Percentiles rank a stretch among this genome's conserved stretches.
Evolutionary conservation across 2,888 invertebrate species (phyloP).

Genomic region (Choristoneura rosaceana): DNA sequence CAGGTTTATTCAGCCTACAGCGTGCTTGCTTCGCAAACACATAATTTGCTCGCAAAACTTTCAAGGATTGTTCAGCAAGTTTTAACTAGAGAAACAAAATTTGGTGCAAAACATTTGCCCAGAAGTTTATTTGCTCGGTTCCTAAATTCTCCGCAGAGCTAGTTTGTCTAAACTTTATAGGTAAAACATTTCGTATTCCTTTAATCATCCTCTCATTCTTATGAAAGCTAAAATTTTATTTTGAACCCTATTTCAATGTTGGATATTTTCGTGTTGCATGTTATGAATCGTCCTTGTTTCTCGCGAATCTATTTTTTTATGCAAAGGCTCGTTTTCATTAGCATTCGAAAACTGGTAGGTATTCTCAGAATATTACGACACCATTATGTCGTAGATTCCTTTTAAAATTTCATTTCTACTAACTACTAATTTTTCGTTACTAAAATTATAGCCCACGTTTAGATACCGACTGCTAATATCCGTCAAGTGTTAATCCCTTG

Average conservation of each 20-base stretch:
- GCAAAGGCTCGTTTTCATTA: too few relatives aligned
- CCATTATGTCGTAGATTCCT: too few relatives aligned
- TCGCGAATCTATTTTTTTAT: too few relatives aligned
- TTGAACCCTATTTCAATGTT: neutral
- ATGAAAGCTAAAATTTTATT: neutral
- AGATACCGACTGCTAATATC: neutral
- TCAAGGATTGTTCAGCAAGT: constrained; percentile 21
- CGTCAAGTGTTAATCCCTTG: constrained; percentile 4
- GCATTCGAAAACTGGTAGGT: too few relatives aligned
- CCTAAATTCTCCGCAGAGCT: constrained; percentile 15
- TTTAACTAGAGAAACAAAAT: constrained; percentile 18
- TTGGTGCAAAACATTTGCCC: constrained; percentile 19
- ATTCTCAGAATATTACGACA: too few relatives aligned
- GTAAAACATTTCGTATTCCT: neutral
- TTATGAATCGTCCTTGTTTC: too few relatives aligned
- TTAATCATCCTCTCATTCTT: neutral
- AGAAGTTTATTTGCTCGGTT: neutral
- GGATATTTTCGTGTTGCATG: neutral
- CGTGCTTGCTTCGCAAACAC: constrained; percentile 24
- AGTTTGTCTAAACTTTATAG: constrained; percentile 13
- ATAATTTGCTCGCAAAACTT: constrained; percentile 23
- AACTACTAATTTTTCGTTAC: neutral
- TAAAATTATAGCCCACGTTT: neutral
- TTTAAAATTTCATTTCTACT: too few relatives aligned
- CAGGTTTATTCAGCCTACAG: constrained; percentile 18